Base-by-base conservation (phyloP, 2,888 invertebrate genomes). In the Ypsolopha scabrella region DNA sequence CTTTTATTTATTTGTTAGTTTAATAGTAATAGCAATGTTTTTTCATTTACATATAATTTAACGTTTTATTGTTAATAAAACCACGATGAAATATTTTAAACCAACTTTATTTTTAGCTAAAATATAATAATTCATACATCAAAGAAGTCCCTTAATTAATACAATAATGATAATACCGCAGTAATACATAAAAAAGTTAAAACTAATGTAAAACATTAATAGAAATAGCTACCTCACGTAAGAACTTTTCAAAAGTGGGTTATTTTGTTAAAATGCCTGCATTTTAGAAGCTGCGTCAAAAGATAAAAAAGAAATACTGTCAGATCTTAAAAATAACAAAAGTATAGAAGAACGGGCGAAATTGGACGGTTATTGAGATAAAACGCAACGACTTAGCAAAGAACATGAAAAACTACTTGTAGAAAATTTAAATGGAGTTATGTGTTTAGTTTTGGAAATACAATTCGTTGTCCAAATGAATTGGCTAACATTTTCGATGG, bases 101-200 rank as follows among this genome's bases (percentile, higher is more conserved):
- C 82, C 85, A 85, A 86, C 85, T 86, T 85, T 86, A 85, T 85
- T 85, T 83, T 83, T 86, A 86, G 85, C 86, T 86, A 86, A 85
- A 85, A 86, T 85, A 85, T 86, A 85, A 83, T 85, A 82, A 85
- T 86, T 73, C 83, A 85, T 85, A 86, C 85, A 85, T 85, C 81
- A 82, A 85, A 81, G 82, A 80, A 83, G 83, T 74, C 75, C 60
- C 74, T 75, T 81, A 83, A 76, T 77, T 81, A 70, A 71, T 70
- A 47, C 11, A 51, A 49, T 51, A 51, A 53, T 80, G 73, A 74
- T 76, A 77, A 78, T 80, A 83, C 79, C 74, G 69, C 68, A 64
- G 70, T 67, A 76, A 75, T 65, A 57, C 57, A 60, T 58, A 63
- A 60, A 54, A 55, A 58, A 52, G 56, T 51, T n/a, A 56, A 58